phyloP scores from a whole-genome alignment of 1,140 invertebrate species.

The Littorina saxatilis region DNA sequence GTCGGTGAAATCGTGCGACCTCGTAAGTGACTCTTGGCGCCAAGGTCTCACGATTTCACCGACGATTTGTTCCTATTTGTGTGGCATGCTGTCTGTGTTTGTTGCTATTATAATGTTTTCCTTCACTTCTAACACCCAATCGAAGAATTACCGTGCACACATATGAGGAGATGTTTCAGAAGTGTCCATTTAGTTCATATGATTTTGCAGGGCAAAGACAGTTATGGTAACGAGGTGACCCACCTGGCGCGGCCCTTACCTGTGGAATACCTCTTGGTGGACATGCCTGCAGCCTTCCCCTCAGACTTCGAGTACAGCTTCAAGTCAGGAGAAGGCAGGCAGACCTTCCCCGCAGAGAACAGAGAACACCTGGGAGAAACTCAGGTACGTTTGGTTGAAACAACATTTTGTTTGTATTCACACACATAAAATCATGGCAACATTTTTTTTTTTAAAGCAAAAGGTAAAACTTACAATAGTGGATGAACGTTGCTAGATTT shows the following conservation, averaged over 20 bases:
- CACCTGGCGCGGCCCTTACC: conserved; percentile 95
- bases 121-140: too few species aligned
- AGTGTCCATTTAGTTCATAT: too few species aligned
- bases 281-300: conserved; percentile 97
- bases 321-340: conserved; percentile 79
- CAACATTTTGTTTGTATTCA: too few species aligned
- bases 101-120: too few species aligned
- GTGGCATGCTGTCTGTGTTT: too few species aligned
- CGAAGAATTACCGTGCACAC: too few species aligned
- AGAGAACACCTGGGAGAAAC: conserved; percentile 77
- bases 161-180: too few species aligned
- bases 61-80: too few species aligned
- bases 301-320: conserved; percentile 88
- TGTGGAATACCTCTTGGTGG: conserved; percentile 97
- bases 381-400: conserved; percentile 59
- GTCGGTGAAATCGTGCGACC: too few species aligned
- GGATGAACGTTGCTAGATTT: neutral
- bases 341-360: conserved; percentile 90
- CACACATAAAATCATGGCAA: neutral
- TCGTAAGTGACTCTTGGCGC: too few species aligned
- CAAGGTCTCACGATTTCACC: too few species aligned
- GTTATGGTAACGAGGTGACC: conserved; percentile 97
- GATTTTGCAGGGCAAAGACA: conserved; percentile 91
- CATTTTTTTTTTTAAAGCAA: neutral
- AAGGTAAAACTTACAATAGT: neutral